These are phyloP conservation scores for Altica lythri DNA, from an alignment of 2,888 invertebrate species.

Conservation along the genomic window DNA sequence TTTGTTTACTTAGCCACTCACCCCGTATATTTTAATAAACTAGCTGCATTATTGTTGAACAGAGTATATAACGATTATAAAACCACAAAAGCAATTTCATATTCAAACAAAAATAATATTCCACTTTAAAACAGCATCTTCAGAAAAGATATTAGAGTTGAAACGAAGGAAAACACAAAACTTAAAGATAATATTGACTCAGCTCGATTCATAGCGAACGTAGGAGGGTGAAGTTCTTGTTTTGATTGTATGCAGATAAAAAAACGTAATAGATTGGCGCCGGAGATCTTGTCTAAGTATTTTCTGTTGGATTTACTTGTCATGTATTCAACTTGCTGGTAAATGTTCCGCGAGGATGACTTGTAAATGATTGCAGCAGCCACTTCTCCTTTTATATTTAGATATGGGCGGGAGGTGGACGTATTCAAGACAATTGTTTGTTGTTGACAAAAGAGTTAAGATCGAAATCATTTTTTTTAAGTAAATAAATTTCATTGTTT, in stretches of 20 bases:
- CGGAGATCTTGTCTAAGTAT: constrained; percentile 14
- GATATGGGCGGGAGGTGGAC: too few species aligned
- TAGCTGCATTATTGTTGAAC: too few species aligned
- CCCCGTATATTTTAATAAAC: too few species aligned
- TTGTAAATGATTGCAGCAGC: too few species aligned
- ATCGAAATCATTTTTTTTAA: too few species aligned
- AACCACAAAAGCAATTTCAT: constrained; percentile 26
- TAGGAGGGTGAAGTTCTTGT: constrained; percentile 29
- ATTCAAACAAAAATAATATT: constrained; percentile 26
- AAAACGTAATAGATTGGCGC: constrained; percentile 24
- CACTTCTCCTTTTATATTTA: too few species aligned
- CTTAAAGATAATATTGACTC: constrained; percentile 25
- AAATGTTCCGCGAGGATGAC: constrained; percentile 23
- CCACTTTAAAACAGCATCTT: constrained; percentile 7
- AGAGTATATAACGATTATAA: constrained; percentile 18
- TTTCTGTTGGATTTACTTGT: constrained; percentile 26
- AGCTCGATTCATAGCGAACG: constrained; percentile 12
- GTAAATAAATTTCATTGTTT: too few species aligned
- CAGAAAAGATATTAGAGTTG: constrained; percentile 18
- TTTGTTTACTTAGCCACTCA: too few species aligned
- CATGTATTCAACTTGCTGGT: constrained; percentile 15
- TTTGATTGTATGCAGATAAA: constrained; percentile 34
- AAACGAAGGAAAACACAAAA: constrained; percentile 21
- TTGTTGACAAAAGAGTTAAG: too few species aligned
- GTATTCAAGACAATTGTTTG: too few species aligned